phyloP scores from a whole-genome alignment of 2,113 vertebrate species.

The Planiliza haematocheilus region DNA sequence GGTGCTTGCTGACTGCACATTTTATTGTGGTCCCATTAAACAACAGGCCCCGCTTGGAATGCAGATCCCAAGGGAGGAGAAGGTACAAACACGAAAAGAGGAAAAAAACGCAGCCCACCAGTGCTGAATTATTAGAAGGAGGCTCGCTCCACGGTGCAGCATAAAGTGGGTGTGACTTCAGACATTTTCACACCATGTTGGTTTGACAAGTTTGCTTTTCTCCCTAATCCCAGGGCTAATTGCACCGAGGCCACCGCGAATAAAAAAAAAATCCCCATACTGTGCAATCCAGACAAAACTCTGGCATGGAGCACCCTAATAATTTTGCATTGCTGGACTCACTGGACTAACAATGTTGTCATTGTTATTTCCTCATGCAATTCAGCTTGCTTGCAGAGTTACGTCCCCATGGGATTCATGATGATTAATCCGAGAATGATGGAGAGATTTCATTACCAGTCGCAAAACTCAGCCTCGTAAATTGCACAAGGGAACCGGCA shows the following conservation, averaged over 20 bases:
- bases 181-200: conserved; percentile 31
- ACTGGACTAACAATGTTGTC: too few relatives aligned
- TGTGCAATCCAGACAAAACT: neutral
- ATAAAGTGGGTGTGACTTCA: conserved; percentile 25
- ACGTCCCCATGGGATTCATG: too few relatives aligned
- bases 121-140: conserved; percentile 53
- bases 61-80: conserved; percentile 56
- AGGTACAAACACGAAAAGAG: conserved; percentile 42
- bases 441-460: too few relatives aligned
- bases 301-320: too few relatives aligned
- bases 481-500: too few relatives aligned
- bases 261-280: too few relatives aligned
- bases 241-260: neutral
- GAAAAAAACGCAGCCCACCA: conserved; percentile 37
- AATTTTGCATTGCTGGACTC: neutral
- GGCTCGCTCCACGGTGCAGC: conserved; percentile 24
- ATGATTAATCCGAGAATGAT: too few relatives aligned
- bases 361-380: too few relatives aligned
- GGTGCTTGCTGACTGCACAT: conserved; percentile 64
- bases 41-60: conserved; percentile 66
- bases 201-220: conserved; percentile 12
- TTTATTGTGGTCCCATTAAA: conserved; percentile 76
- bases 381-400: too few relatives aligned
- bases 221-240: neutral
- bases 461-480: too few relatives aligned